Base-by-base conservation (phyloP, 2,888 invertebrate species). In the Tetranychus truncatus region DNA sequence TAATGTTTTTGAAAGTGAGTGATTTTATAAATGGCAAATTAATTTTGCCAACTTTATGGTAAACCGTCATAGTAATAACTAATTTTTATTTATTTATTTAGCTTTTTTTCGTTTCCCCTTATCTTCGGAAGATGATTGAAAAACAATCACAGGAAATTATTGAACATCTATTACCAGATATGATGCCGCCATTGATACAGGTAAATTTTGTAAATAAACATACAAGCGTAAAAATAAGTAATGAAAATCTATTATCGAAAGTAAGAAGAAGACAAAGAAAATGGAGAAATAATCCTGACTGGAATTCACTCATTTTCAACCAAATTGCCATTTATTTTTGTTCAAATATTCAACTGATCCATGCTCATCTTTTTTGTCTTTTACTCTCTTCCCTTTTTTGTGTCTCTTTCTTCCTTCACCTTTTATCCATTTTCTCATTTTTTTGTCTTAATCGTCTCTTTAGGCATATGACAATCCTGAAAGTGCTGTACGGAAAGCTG, bases 401-500 rank as follows among this genome's bases (percentile, higher is more conserved):
- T 6, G 20, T 55, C 55, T 55, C 15, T 72, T 72, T 72, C 24
- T 72, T 72, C 24, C n/a, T 2, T 21, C 2, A 18, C 67, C n/a
- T 67, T 67, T 67, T 4, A 18, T 67, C 9, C 24, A 18, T 9
- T 9, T 24, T 44, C 18, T 71, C n/a, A 9, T 34, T 71, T 24
- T n/a, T 24, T 71, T n/a, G 21, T 55, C 21, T 20, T 15, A 66
- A 15, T 75, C 74, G 46, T 75, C 78, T 79, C 76, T 82, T 21
- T 84, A 94, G 89, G 88, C 93, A 78, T 93, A 95, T 75, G 95
- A 96, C 82, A 91, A 95, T 82, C 86, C 87, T 75, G 92, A 95
- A 83, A 94, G 93, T 75, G 89, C 91, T 78, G 93, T 97, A 45
- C 87, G 97, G 73, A 97, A 97, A 83, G 93, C 95, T 79, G 92